A percentile compares a stretch with the other conserved stretches of the same genome.
These are phyloP conservation scores for Trochalopteron elliotii DNA, from an alignment of 2,113 vertebrate genomes.

Conservation along the genomic window DNA sequence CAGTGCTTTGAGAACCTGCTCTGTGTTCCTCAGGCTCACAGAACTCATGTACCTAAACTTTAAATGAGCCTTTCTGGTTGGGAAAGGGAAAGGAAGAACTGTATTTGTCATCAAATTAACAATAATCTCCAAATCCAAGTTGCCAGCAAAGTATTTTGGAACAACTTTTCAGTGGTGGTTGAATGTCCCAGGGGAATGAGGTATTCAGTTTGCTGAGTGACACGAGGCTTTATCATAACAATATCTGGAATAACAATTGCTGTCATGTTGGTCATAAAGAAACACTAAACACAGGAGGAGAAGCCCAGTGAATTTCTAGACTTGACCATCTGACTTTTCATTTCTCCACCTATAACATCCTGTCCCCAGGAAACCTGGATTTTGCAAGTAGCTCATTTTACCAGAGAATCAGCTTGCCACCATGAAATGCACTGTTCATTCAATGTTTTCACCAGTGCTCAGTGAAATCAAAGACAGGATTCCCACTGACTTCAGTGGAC, in stretches of 20 bases:
- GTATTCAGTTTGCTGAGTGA: background rate
- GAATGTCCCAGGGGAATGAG: background rate
- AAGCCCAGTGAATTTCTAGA: background rate
- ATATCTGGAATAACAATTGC: background rate
- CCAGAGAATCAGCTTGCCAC: background rate
- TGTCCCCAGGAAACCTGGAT: background rate
- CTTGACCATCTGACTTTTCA: background rate
- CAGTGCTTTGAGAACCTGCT: background rate
- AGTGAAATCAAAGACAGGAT: background rate
- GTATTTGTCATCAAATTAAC: background rate
- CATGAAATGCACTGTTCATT: background rate
- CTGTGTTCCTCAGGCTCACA: background rate
- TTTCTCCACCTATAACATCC: background rate
- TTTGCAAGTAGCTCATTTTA: background rate
- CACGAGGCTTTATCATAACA: background rate
- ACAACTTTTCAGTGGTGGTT: background rate
- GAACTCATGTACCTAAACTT: background rate
- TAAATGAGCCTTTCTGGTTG: background rate
- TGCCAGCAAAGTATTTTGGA: background rate
- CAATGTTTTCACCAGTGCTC: background rate
- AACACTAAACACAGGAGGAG: background rate
- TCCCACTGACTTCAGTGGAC: background rate
- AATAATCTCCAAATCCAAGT: background rate
- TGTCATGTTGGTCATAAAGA: background rate
- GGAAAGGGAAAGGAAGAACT: background rate